Base-by-base conservation (phyloP, 2,797 vertebrate species). In the Siniperca undulata region DNA sequence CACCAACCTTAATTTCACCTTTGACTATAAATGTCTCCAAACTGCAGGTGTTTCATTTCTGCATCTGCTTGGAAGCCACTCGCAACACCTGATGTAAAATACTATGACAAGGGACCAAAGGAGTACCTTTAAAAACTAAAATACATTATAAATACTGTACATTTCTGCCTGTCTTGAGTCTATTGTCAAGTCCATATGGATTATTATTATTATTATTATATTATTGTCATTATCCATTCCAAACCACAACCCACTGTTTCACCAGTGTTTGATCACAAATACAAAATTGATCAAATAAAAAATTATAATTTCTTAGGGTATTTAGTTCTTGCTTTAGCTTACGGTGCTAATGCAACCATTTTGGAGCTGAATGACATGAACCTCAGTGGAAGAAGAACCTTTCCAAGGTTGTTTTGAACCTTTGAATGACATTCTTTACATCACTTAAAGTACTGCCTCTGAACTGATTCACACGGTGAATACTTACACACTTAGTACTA, bases 341-440 rank as follows among this genome's bases (percentile, higher is more conserved):
- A 12, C 4, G 0, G 16, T 36, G 14, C 64, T 60, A 30, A 67
- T 40, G 17, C 7, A 65, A n/a, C 14, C 22, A 70, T 50, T 77
- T 40, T 77, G 12, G 22, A 9, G 17, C 17, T 52, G 13, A 80
- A 64, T 5, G 16, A 27, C 56, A 80, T 19, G 24, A 40, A 55
- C 2, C 13, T 55, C 38, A 14, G 44, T 10, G 24, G 13, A 68
- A 52, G 22, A 19, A 80, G 12, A 76, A 53, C 24, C 14, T 62
- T 44, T 46, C 50, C 19, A 74, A 50, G 75, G 52, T 60, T 67
- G 48, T 27, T 70, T 52, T 65, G 24, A 74, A 59, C 44, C 7
- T 67, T 30, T 65, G 7, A 77, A 72, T 44, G 40, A 66, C 34
- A 67, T 68, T 70, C 61, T 70, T 34, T 22, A 48, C 27, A 78